Evolutionary conservation across 2,113 vertebrate genomes (phyloP).

Genomic region (Rhadina sibilatrix): DNA sequence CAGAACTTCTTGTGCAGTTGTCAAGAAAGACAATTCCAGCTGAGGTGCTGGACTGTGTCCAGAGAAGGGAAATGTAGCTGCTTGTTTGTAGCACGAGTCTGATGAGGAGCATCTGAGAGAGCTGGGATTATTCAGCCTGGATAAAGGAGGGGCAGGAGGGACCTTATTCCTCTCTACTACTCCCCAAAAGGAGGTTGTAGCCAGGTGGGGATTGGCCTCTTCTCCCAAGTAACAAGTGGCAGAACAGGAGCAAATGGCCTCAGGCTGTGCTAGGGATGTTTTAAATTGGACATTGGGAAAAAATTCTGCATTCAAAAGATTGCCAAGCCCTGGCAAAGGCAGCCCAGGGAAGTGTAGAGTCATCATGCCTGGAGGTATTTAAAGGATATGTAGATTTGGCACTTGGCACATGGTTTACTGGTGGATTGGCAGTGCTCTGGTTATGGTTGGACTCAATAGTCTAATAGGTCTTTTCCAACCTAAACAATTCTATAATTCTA

Average conservation of each 20-base stretch:
- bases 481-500: neutral
- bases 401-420: neutral
- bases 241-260: neutral
- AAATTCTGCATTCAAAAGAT: neutral
- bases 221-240: neutral
- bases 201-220: neutral
- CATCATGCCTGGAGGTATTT: neutral
- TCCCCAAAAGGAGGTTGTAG: neutral
- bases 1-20: neutral
- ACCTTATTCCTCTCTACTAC: neutral
- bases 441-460: neutral
- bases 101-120: neutral
- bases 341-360: neutral
- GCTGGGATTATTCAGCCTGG: neutral
- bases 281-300: neutral
- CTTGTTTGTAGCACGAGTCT: neutral
- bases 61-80: neutral
- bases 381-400: neutral
- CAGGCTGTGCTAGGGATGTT: neutral
- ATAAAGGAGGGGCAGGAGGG: neutral
- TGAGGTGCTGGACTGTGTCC: neutral
- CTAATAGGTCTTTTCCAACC: neutral
- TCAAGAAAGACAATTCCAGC: neutral
- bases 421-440: neutral
- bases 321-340: neutral